Evolutionary conservation across 2,113 vertebrate species (phyloP), one percentile per base, ranked within the genome.

Genomic region (Amazona vittata): DNA sequence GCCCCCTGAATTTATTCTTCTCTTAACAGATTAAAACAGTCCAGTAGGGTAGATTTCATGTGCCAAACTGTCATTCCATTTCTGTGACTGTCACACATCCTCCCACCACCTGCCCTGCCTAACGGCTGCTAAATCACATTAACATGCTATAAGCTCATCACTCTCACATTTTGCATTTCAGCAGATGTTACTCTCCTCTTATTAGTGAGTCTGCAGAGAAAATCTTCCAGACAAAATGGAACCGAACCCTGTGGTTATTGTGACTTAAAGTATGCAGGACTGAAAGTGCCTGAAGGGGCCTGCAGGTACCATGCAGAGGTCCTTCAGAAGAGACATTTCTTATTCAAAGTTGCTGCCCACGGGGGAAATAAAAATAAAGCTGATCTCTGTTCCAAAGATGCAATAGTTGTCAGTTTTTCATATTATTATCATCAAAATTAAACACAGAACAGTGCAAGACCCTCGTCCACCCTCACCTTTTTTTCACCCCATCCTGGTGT

Each of bases 151-250:
- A 86, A 89, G 87, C 96, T 93, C 84, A 93, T 82, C 92, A 87
- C 80, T 86, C 91, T 77, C 12, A 68, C 47, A 84, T 83, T 95
- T 94, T 8, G 1, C 74, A 91, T 91, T 94, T 75, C 84, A 89
- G 89, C 94, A 96, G 93, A 89, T 96, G 93, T 91, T 96, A 82
- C 81, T 94, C 81, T 89, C 88, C 77, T 86, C 83, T 93, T 89
- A 88, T 91, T 84, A 93, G 83, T 29, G 39, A 94, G 84, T 93
- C 94, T 95, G 81, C 62, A 82, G 86, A 96, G 93, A 93, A 89
- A 92, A 91, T 76, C 43, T 84, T 95, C 68, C 86, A 96, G 91
- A 82, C 65, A 89, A 95, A 94, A 94, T 60, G 95, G 81, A 94
- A 67, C 69, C 1, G 3, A 93, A 55, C 43, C 77, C 83, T 71